Conservation (phyloP, 2,113 vertebrate genomes). For the Microcebus ravelobensis region DNA sequence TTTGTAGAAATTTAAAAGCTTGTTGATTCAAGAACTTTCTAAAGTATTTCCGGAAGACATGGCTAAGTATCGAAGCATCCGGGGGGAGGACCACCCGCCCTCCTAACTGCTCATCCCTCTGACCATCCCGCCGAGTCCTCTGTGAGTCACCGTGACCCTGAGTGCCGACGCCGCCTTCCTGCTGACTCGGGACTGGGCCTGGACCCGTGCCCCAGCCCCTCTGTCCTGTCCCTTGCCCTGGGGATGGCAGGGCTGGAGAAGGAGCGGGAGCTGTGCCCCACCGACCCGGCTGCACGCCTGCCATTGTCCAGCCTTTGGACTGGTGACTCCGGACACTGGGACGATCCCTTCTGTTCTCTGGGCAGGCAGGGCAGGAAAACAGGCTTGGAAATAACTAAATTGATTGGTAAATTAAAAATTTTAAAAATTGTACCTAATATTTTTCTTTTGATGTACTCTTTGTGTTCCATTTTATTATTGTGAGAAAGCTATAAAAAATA, state of each 20-base stretch:
- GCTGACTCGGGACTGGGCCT: not conserved
- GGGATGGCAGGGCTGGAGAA: not conserved
- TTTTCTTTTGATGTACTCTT: not conserved
- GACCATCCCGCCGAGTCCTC: not conserved
- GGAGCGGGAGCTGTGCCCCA: not conserved
- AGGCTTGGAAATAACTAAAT: not conserved
- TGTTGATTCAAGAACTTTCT: slow-evolving; percentile 95
- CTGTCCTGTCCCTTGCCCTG: not conserved
- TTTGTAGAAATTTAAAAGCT: slow-evolving; percentile 97
- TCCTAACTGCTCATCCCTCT: slow-evolving; percentile 82
- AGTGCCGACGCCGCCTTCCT: not conserved
- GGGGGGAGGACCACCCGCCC: slow-evolving; percentile 92
- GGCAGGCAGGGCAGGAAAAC: not conserved
- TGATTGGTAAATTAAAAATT: not conserved
- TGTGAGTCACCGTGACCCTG: not conserved
- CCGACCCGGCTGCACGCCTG: not conserved
- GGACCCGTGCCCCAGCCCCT: not conserved
- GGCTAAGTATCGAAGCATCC: slow-evolving; percentile 96
- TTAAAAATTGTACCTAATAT: not conserved
- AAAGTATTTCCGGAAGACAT: slow-evolving; percentile 99
- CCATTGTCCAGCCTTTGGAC: too few species aligned
- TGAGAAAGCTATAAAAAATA: not conserved
- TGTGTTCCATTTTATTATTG: not conserved
- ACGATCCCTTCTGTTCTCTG: fast-evolving
- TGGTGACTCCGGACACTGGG: too few species aligned